Percentiles rank a stretch among this genome's conserved stretches.
Evolutionary conservation across 2,113 vertebrate species (phyloP).

Genomic region (Acinonyx jubatus): DNA sequence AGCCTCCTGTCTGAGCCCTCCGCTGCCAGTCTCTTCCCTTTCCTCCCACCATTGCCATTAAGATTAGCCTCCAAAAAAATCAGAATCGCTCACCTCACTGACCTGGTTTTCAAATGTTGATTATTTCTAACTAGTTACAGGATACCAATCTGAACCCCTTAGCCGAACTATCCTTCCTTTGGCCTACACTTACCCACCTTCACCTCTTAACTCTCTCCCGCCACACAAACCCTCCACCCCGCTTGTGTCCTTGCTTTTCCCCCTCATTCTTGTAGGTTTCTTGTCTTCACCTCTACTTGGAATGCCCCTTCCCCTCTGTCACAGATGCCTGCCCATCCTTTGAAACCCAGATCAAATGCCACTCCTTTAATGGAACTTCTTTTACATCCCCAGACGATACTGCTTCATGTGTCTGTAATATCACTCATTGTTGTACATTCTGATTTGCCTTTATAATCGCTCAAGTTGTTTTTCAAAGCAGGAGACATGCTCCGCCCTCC

Average conservation of each 20-base stretch:
- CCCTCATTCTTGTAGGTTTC: too few relatives aligned
- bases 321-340: background rate
- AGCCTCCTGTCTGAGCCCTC: background rate
- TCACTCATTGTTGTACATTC: background rate
- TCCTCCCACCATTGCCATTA: too few relatives aligned
- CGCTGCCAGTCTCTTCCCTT: too few relatives aligned
- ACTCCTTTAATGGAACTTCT: background rate
- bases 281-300: background rate
- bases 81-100: background rate
- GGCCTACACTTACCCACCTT: background rate
- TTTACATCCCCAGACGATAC: too few relatives aligned
- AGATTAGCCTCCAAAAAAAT: background rate
- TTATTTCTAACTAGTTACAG: background rate
- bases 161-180: background rate
- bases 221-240: accelerated
- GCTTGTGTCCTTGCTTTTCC: background rate
- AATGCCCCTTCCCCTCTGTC: background rate
- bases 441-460: background rate
- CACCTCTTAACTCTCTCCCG: background rate
- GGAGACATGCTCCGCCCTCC: background rate
- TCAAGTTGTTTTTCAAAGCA: background rate
- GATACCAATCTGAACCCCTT: background rate
- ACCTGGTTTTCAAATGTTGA: background rate
- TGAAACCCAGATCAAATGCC: background rate
- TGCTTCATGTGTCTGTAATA: background rate